Evolutionary conservation across 2,888 invertebrate genomes (phyloP).

Genomic region (Chalcis sispes): DNA sequence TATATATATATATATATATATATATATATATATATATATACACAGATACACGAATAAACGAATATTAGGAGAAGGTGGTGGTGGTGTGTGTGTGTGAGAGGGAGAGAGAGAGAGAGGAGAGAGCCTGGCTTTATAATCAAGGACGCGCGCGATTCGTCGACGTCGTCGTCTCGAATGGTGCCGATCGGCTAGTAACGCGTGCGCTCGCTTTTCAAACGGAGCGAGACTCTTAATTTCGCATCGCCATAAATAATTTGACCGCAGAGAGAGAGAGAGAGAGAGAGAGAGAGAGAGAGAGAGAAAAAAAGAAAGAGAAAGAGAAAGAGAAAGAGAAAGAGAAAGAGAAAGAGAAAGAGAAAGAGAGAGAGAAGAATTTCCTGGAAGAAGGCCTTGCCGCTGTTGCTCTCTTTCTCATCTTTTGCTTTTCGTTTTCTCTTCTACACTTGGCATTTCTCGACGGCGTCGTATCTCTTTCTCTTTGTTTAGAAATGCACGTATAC

Average conservation of each 20-base stretch:
- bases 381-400: conserved; percentile 64
- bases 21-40: too few species aligned
- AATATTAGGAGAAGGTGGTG: too few species aligned
- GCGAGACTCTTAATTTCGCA: conserved; percentile 75
- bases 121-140: conserved; percentile 49
- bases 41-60: too few species aligned
- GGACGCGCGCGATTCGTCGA: conserved; percentile 52
- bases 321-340: conserved; percentile 62
- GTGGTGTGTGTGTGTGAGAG: background rate
- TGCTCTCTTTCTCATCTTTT: background rate
- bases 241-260: conserved; percentile 76
- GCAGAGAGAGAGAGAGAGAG: conserved; percentile 59
- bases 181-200: conserved; percentile 41
- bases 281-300: conserved; percentile 61
- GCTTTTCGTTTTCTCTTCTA: background rate
- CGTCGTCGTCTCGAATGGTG: too few species aligned
- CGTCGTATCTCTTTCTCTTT: background rate
- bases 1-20: too few species aligned
- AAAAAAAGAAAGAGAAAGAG: conserved; percentile 61
- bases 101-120: conserved; percentile 45
- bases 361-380: conserved; percentile 68
- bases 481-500: background rate
- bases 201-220: conserved; percentile 56
- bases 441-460: conserved; percentile 11
- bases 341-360: conserved; percentile 54